Percentiles rank a stretch among this genome's conserved stretches.
phyloP scores from a whole-genome alignment of 2,888 invertebrate genomes.

The Nipponacmea schrenckii region DNA sequence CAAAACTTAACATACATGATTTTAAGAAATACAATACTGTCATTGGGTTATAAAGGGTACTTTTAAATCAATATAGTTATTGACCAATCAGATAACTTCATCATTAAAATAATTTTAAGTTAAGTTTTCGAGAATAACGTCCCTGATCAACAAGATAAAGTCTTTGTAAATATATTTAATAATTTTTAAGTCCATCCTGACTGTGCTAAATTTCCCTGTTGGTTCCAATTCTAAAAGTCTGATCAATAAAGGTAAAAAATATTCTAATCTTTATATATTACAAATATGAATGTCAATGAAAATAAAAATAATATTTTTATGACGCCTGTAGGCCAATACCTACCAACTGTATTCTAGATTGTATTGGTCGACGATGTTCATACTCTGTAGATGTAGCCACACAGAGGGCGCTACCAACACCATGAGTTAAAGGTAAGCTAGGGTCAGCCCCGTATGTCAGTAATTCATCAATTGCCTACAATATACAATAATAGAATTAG shows the following conservation, averaged over 20 bases:
- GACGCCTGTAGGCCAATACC: slow-evolving; percentile 18
- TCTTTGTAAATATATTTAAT: too few species aligned
- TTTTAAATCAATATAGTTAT: too few species aligned
- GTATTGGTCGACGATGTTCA: slow-evolving; percentile 59
- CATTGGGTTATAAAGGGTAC: too few species aligned
- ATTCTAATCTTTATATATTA: neutral
- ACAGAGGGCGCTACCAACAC: slow-evolving; percentile 67
- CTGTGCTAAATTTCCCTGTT: too few species aligned
- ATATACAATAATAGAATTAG: slow-evolving; percentile 4
- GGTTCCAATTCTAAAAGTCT: too few species aligned
- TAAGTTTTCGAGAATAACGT: too few species aligned
- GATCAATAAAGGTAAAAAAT: neutral
- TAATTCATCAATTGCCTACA: slow-evolving; percentile 64
- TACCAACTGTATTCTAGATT: slow-evolving; percentile 58
- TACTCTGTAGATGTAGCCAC: slow-evolving; percentile 62
- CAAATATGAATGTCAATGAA: neutral
- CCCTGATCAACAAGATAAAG: too few species aligned
- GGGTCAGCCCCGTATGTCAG: slow-evolving; percentile 60
- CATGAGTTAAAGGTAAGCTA: slow-evolving; percentile 62
- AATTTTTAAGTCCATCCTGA: too few species aligned
- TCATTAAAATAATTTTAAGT: too few species aligned
- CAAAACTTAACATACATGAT: too few species aligned
- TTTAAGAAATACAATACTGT: too few species aligned
- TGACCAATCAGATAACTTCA: too few species aligned
- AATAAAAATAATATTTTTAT: neutral